phyloP scores from a whole-genome alignment of 2,113 vertebrate species.

The Erythrocercus mccallii region DNA sequence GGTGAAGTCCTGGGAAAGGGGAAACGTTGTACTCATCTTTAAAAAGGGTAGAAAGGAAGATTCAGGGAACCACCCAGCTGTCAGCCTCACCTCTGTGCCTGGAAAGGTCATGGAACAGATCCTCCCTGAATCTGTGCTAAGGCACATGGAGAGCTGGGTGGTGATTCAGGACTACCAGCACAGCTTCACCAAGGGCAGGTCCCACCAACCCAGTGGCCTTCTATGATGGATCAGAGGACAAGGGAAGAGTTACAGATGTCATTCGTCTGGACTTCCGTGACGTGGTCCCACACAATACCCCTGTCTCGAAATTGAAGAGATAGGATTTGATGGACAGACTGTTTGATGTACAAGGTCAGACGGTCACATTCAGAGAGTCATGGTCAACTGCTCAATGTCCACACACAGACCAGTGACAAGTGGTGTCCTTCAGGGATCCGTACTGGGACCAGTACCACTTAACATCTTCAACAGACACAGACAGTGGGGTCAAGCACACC shows the following conservation, averaged over 20 bases:
- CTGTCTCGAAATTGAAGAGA: not conserved
- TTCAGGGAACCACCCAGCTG: not conserved
- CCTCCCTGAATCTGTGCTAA: not conserved
- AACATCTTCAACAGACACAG: not conserved
- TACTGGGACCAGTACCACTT: not conserved
- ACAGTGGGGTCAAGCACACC: not conserved
- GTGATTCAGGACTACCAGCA: fast-evolving
- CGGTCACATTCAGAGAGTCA: not conserved
- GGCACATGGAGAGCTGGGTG: not conserved
- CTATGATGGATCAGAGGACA: not conserved
- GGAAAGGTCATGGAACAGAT: not conserved
- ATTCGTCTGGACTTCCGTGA: not conserved
- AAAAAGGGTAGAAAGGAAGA: not conserved
- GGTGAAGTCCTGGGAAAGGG: not conserved
- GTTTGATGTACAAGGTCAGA: not conserved
- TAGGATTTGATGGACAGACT: not conserved
- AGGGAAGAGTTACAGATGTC: not conserved
- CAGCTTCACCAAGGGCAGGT: not conserved
- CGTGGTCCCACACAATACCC: not conserved
- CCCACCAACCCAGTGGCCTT: not conserved
- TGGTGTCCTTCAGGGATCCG: not conserved
- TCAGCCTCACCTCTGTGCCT: not conserved
- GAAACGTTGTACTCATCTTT: not conserved
- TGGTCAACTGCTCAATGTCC: not conserved
- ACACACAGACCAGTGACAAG: not conserved